Evolutionary conservation across 2,888 invertebrate genomes (phyloP).

Genomic region (Habrosyne pyritoides): DNA sequence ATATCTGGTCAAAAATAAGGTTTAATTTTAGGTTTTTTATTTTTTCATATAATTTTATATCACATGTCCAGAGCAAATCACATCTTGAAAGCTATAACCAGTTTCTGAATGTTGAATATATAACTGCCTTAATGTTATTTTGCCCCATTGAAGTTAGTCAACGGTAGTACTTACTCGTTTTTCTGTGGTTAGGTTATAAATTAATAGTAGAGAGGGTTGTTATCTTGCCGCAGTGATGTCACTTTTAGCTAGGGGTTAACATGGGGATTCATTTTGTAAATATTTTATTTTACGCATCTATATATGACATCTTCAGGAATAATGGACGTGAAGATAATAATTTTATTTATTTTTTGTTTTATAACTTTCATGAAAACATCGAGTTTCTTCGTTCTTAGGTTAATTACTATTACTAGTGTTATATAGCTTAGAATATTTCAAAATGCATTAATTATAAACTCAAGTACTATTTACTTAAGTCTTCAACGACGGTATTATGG

Average conservation of each 20-base stretch:
- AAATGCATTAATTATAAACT: background rate
- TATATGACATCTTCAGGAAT: no score
- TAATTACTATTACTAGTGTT: slow-evolving; percentile 19
- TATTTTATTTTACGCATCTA: no score
- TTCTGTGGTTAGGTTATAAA: no score
- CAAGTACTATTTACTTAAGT: no score
- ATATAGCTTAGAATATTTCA: slow-evolving; percentile 16
- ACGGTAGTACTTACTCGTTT: no score
- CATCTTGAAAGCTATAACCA: background rate
- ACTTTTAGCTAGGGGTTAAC: no score
- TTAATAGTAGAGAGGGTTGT: no score
- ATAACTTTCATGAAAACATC: slow-evolving; percentile 7
- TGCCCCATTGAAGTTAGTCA: no score
- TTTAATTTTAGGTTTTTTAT: slow-evolving; percentile 3
- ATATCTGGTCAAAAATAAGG: slow-evolving; percentile 2
- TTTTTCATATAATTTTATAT: background rate
- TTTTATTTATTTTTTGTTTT: background rate
- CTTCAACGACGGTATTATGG: background rate
- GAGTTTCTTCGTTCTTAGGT: slow-evolving; percentile 16
- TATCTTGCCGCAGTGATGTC: no score
- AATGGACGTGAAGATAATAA: no score
- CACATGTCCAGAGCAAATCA: background rate
- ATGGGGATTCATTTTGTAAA: no score
- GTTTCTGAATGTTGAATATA: background rate
- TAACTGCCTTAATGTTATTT: background rate